These are phyloP conservation scores for Psilanteris sp. DNA, from an alignment of 1,140 invertebrate species.

Conservation along the genomic window DNA sequence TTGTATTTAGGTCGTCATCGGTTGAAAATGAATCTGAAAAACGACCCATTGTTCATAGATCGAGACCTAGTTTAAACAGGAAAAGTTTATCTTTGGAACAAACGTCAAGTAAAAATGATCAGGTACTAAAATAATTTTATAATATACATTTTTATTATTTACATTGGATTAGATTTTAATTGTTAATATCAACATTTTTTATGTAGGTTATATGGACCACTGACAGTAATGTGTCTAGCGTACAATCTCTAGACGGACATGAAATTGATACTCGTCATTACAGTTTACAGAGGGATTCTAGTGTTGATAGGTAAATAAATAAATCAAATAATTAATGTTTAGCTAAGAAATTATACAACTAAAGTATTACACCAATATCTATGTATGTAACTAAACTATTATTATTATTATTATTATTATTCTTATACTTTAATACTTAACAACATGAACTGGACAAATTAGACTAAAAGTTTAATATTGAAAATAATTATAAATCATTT, in stretches of 20 bases:
- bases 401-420: too few relatives aligned
- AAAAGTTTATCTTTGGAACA: constrained; percentile 89
- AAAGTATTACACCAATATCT: too few relatives aligned
- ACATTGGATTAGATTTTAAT: too few relatives aligned
- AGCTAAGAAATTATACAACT: too few relatives aligned
- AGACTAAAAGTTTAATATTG: too few relatives aligned
- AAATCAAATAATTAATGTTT: too few relatives aligned
- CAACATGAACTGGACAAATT: too few relatives aligned
- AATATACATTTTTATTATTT: constrained; percentile 19
- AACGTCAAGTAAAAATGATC: constrained; percentile 82
- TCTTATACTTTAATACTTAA: too few relatives aligned
- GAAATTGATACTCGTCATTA: constrained; percentile 79
- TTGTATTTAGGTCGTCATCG: constrained; percentile 69
- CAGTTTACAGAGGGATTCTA: constrained; percentile 83
- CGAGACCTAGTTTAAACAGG: constrained; percentile 83
- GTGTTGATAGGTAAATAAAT: constrained; percentile 84
- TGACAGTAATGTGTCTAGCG: constrained; percentile 88
- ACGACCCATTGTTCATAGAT: constrained; percentile 73
- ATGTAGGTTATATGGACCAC: constrained; percentile 81
- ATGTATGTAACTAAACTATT: too few relatives aligned
- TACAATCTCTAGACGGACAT: constrained; percentile 86
- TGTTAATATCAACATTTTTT: too few relatives aligned
- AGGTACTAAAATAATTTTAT: constrained; percentile 72
- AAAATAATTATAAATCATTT: too few relatives aligned
- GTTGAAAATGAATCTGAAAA: constrained; percentile 77